These are phyloP conservation scores for Capitulum mitella DNA, from an alignment of 2,888 invertebrate genomes.

Conservation along the genomic window DNA sequence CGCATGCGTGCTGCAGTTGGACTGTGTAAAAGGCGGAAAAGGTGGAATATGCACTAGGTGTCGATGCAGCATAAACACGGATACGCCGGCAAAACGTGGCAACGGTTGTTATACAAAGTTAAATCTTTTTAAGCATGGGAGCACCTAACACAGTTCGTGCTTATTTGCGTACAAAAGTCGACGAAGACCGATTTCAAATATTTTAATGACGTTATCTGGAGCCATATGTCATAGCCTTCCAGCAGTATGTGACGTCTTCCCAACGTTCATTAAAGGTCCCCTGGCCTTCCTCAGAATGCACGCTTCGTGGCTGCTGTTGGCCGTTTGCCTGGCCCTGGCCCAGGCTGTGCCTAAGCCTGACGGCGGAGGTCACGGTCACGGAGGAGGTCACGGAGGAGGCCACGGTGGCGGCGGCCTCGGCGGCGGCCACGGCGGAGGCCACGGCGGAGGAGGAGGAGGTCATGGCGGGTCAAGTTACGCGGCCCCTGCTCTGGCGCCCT, in stretches of 20 bases:
- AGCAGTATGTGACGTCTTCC: no score
- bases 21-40: no score
- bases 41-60: no score
- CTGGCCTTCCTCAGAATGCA: neutral
- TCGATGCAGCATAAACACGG: no score
- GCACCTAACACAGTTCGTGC: no score
- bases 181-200: no score
- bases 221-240: no score
- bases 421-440: neutral
- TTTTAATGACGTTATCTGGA: no score
- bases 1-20: no score
- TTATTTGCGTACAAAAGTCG: neutral
- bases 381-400: neutral
- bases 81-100: no score
- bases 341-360: neutral
- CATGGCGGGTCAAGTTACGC: neutral
- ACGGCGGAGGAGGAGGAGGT: neutral
- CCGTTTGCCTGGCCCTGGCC: constrained; percentile 28
- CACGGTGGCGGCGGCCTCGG: neutral
- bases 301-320: constrained; percentile 27
- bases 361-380: neutral
- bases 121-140: no score
- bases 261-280: neutral
- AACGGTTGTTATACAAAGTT: no score
- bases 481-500: constrained; percentile 3